Evolutionary conservation across 2,797 vertebrate species (phyloP).

Genomic region (Muscicapa comitata): DNA sequence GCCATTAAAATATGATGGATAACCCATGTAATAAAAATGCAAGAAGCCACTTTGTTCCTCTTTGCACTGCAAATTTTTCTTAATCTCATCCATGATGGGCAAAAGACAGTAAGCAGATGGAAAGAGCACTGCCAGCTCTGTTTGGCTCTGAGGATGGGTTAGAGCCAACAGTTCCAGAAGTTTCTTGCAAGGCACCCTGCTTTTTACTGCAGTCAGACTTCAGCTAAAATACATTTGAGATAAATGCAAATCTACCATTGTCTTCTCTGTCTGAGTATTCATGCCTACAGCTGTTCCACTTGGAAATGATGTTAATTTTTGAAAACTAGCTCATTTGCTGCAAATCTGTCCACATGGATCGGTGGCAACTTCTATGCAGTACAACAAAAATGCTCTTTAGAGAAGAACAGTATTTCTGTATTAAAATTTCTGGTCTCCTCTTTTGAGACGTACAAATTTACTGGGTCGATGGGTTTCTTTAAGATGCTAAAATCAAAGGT

Average conservation of each 20-base stretch:
- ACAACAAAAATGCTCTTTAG: neutral
- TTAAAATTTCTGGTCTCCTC: neutral
- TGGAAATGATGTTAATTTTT: neutral
- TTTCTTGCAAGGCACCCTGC: neutral
- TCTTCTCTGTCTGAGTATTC: neutral
- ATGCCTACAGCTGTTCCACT: neutral
- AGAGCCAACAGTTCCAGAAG: neutral
- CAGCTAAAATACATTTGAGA: neutral
- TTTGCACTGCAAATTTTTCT: neutral
- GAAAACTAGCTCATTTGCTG: neutral
- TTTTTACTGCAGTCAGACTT: neutral
- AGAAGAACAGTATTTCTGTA: neutral
- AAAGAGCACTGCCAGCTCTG: neutral
- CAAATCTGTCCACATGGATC: neutral
- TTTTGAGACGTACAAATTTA: neutral
- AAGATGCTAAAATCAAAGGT: neutral
- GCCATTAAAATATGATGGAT: neutral
- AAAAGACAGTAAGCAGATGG: neutral
- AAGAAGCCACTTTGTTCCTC: neutral
- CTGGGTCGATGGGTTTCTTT: neutral
- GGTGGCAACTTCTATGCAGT: neutral
- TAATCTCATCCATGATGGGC: neutral
- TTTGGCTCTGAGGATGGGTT: neutral
- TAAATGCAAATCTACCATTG: neutral
- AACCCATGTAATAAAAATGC: neutral